A percentile compares a stretch with the other conserved stretches of the same genome.
phyloP scores from a whole-genome alignment of 35 echinoderm and acorn worm species.

The Hemicentrotus pulcherrimus region DNA sequence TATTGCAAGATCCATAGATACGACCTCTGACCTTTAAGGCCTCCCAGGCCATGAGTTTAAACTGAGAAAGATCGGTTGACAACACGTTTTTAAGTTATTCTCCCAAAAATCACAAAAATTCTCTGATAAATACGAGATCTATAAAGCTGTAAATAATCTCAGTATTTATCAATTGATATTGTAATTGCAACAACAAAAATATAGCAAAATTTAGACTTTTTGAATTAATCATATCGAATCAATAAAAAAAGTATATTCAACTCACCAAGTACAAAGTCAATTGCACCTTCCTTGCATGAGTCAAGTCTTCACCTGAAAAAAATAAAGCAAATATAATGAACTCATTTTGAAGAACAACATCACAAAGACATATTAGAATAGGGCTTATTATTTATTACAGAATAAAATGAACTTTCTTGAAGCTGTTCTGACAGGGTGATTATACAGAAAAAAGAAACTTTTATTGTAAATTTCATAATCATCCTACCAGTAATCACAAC shows the following conservation, averaged over 20 bases:
- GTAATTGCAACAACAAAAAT: no score
- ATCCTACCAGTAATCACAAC: no score
- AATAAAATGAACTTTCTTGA: not conserved
- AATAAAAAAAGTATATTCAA: not conserved
- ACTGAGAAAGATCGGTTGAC: no score
- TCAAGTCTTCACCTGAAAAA: not conserved
- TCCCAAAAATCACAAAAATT: not conserved
- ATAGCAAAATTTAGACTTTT: not conserved
- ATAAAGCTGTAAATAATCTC: not conserved
- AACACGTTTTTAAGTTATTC: not conserved
- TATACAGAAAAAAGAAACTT: no score
- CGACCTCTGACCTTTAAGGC: no score
- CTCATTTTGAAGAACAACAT: not conserved
- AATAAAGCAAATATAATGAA: not conserved
- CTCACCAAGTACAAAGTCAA: conserved; percentile 31
- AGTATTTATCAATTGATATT: not conserved
- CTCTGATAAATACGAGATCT: not conserved
- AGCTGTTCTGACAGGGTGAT: not conserved
- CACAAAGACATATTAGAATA: no score
- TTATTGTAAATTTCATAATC: no score
- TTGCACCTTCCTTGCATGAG: conserved; percentile 22
- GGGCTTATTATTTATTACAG: no score
- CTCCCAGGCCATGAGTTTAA: no score
- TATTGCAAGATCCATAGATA: no score
- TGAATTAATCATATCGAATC: not conserved